Evolutionary conservation across 2,797 vertebrate genomes (phyloP), one percentile per base, ranked within the genome.

Genomic region (Bradypus variegatus): DNA sequence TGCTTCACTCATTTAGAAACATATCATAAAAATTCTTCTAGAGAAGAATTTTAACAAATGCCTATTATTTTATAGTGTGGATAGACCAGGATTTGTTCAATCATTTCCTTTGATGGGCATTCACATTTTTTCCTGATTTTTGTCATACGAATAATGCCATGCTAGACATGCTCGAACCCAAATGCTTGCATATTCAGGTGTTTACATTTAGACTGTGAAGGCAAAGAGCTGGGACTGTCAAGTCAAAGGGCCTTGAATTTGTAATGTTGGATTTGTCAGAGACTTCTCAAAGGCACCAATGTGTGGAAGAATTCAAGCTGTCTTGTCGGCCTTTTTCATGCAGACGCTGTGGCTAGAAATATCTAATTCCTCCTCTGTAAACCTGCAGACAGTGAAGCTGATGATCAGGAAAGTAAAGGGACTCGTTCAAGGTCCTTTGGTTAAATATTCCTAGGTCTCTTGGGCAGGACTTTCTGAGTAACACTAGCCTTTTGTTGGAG

Each of bases 151-250:
- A 19, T 23, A 31, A 23, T 9, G 38, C n/a, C 1, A 15, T 31
- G 6, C 18, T 9, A 23, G 58, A 69, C 10, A 1, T 2, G 18
- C 25, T 13, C 4, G 75, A 58, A 27, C 9, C 0, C 18, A 21
- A 27, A 6, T 11, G 33, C 33, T 27, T 13, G 16, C 29, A 2
- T 2, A 4, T 23, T 25, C 8, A 9, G 0, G 15, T 19, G 60
- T 11, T 50, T 14, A 2, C 25, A 60, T 25, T 16, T 36, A 2
- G 0, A 29, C 76, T 2, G 8, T 5, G 16, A 50, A n/a, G n/a
- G 53, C 38, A 3, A 33, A 65, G 84, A 29, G 4, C 29, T 15
- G 7, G 29, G 33, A 11, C 8, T 19, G 31, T 41, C 29, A 45
- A 25, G 45, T 38, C 41, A 65, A 45, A 19, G 0, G 8, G 18